Percentiles rank a stretch among this genome's conserved stretches.
These are phyloP conservation scores for Platysteira castanea DNA, from an alignment of 2,113 vertebrate species.

Conservation along the genomic window DNA sequence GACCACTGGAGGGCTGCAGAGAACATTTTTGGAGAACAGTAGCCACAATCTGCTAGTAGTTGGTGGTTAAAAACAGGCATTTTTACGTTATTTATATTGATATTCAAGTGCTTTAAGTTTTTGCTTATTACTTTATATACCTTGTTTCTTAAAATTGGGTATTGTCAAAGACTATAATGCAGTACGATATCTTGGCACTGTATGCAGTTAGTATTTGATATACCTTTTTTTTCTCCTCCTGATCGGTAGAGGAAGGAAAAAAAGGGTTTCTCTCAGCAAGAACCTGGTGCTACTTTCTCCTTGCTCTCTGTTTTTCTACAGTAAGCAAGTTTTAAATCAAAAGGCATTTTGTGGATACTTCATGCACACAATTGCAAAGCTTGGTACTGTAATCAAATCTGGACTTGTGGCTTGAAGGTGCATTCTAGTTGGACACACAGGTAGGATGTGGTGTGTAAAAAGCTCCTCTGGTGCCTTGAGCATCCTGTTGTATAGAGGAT, in stretches of 20 bases:
- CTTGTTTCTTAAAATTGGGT: not conserved
- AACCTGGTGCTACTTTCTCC: not conserved
- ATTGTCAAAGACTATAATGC: not conserved
- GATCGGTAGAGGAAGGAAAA: not conserved
- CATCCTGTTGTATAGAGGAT: not conserved
- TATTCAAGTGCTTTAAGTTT: not conserved
- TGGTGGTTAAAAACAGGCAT: slow-evolving; percentile 20
- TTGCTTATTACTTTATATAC: not conserved
- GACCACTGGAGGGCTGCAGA: slow-evolving; percentile 75
- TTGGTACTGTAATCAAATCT: not conserved
- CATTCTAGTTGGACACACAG: not conserved
- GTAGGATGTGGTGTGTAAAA: not conserved
- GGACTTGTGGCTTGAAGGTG: not conserved
- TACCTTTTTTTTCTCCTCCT: not conserved
- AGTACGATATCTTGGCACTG: not conserved
- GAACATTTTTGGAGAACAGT: slow-evolving; percentile 32
- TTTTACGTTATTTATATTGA: slow-evolving; percentile 3
- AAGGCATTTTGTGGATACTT: not conserved
- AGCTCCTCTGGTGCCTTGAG: not conserved
- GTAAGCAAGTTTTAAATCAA: not conserved
- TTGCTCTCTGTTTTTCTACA: not conserved
- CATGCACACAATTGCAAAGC: not conserved
- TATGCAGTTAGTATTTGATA: not conserved
- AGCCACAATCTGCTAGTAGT: not conserved
- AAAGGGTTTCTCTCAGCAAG: not conserved